These are phyloP conservation scores for Apostichopus californicus DNA, from an alignment of 35 echinoderm and acorn worm species.

Conservation along the genomic window DNA sequence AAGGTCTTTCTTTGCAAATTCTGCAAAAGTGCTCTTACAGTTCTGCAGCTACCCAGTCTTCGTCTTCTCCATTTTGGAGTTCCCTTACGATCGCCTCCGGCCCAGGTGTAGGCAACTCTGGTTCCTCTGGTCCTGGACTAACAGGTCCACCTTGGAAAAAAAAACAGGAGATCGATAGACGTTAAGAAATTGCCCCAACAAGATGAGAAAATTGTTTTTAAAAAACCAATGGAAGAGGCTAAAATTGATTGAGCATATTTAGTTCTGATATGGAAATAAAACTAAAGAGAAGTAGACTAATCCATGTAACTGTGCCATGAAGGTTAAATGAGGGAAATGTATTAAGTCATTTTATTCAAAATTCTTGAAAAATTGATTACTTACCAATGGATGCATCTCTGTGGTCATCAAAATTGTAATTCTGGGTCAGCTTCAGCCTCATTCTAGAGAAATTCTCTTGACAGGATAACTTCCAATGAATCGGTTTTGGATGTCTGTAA, in stretches of 20 bases:
- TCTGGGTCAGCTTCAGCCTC: slow-evolving; percentile 94
- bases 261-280: too few relatives aligned
- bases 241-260: too few relatives aligned
- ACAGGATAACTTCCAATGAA: slow-evolving; percentile 91
- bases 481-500: slow-evolving; percentile 71
- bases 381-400: slow-evolving; percentile 73
- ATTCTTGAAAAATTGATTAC: slow-evolving; percentile 13
- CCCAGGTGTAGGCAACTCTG: slow-evolving; percentile 6
- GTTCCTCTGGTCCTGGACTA: not conserved
- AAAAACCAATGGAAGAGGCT: too few relatives aligned
- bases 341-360: too few relatives aligned
- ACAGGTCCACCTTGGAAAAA: not conserved
- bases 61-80: slow-evolving; percentile 16
- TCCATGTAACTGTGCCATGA: too few relatives aligned
- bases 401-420: slow-evolving; percentile 89
- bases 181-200: not conserved
- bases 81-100: slow-evolving; percentile 14
- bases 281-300: too few relatives aligned
- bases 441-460: slow-evolving; percentile 98
- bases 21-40: not conserved
- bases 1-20: too few relatives aligned
- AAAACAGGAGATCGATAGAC: not conserved
- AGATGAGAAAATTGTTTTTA: too few relatives aligned
- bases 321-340: too few relatives aligned
- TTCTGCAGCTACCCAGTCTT: slow-evolving; percentile 6